Evolutionary conservation across 2,797 vertebrate species (phyloP), one percentile per base, ranked within the genome.

Genomic region (Morelia viridis): DNA sequence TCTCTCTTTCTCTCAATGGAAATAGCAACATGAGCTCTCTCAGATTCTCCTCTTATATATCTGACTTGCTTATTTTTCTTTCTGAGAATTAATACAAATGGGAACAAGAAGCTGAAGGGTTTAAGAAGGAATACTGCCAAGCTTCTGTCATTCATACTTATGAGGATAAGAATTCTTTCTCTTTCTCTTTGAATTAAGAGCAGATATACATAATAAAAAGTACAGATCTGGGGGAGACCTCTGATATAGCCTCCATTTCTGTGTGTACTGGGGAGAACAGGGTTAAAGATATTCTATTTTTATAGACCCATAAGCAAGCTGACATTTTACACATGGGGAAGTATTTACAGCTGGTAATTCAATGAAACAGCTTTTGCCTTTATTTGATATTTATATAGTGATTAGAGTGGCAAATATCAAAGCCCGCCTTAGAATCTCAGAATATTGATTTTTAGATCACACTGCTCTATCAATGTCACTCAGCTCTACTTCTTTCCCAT

Each of bases 321-420:
- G 84, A 60, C 64, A 87, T 92, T 90, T 92, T 90, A 46, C 65
- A 56, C 64, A 87, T 50, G 12, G 41, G 41, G 35, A 89, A 76
- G 22, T 56, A 90, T 68, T 90, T 90, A 62, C 46, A 76, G 65
- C 84, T 26, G 15, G 57, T 58, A 62, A 87, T 92, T 89, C 65
- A 76, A 62, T 85, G 60, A 85, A 76, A 92, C 80, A 90, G 84
- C 41, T 53, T 57, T 92, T 62, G 62, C 84, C 88, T 92, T 87
- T 90, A 92, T 60, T 46, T 92, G 84, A 56, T 76, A 86, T 92
- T 92, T 92, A 85, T 41, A 62, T 41, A 90, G 65, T 17, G n/a
- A 92, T 87, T 89, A 76, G 83, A 87, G 56, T 85, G 53, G 53
- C 57, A 92, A 90, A 87, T 76, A 87, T 68, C 64, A 92, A 90